Evolutionary conservation across 1,140 invertebrate genomes (phyloP).

Genomic region (Carcinoscorpius rotundicauda): DNA sequence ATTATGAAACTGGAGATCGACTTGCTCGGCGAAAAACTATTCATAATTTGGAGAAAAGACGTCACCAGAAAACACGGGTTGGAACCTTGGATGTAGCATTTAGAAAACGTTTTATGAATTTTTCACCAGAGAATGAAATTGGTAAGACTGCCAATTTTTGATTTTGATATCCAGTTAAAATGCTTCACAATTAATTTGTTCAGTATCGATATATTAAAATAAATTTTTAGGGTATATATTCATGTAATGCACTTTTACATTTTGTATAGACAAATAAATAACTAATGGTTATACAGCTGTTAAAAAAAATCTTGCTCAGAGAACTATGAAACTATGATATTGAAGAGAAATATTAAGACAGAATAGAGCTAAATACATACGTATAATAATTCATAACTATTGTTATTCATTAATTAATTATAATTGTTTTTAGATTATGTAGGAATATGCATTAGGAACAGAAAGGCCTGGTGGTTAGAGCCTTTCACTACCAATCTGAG

Average conservation of each 20-base stretch:
- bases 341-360: too few relatives aligned
- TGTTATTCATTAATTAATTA: too few relatives aligned
- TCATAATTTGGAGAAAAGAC: constrained; percentile 74
- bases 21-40: constrained; percentile 75
- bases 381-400: too few relatives aligned
- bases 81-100: constrained; percentile 89
- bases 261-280: neutral
- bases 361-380: too few relatives aligned
- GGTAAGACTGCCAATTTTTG: constrained; percentile 8
- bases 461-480: too few relatives aligned
- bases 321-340: too few relatives aligned
- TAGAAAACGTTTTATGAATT: constrained; percentile 77
- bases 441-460: too few relatives aligned
- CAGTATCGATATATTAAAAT: too few relatives aligned
- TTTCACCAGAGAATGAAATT: constrained; percentile 34
- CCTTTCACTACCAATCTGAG: too few relatives aligned
- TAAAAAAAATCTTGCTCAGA: neutral
- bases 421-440: too few relatives aligned
- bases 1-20: constrained; percentile 69
- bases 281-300: neutral
- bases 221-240: constrained; percentile 3
- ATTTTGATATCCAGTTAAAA: neutral
- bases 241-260: neutral
- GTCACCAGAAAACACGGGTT: constrained; percentile 61
- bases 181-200: too few relatives aligned